Evolutionary conservation across 2,113 vertebrate genomes (phyloP).

Genomic region (Gadus chalcogrammus): DNA sequence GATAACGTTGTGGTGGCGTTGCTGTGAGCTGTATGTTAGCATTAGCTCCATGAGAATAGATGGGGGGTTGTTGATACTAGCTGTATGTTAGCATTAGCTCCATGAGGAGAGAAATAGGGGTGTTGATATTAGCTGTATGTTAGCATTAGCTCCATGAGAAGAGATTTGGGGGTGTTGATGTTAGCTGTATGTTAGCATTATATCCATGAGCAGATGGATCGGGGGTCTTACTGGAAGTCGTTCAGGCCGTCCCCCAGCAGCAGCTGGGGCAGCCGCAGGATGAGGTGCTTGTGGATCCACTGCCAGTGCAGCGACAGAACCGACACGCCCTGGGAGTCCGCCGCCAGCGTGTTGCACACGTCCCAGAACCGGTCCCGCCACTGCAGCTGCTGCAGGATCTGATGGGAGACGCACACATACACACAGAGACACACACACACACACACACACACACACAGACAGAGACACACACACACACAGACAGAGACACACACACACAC

Average conservation of each 20-base stretch:
- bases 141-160: too few species aligned
- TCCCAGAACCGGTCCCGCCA: constrained; percentile 92
- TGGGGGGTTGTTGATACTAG: too few species aligned
- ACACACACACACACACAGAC: not conserved
- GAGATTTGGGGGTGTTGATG: too few species aligned
- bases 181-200: too few species aligned
- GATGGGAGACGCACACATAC: not conserved
- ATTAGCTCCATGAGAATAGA: too few species aligned
- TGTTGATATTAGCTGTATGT: too few species aligned
- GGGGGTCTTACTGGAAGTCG: constrained; percentile 75
- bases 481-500: too few species aligned
- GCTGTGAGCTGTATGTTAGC: too few species aligned
- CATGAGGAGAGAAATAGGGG: too few species aligned
- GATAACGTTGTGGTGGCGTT: too few species aligned
- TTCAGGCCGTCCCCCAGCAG: constrained; percentile 74
- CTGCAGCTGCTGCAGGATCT: constrained; percentile 71
- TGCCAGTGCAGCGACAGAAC: constrained; percentile 94
- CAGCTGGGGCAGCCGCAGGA: constrained; percentile 78
- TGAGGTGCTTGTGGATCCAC: constrained; percentile 90
- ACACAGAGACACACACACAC: constrained; percentile 1
- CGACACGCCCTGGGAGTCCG: constrained; percentile 79
- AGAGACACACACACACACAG: too few species aligned
- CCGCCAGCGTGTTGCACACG: constrained; percentile 73
- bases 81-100: too few species aligned
- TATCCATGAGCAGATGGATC: not conserved